Conservation (phyloP, 2,113 vertebrate genomes). For the Megaceryle maxima region DNA sequence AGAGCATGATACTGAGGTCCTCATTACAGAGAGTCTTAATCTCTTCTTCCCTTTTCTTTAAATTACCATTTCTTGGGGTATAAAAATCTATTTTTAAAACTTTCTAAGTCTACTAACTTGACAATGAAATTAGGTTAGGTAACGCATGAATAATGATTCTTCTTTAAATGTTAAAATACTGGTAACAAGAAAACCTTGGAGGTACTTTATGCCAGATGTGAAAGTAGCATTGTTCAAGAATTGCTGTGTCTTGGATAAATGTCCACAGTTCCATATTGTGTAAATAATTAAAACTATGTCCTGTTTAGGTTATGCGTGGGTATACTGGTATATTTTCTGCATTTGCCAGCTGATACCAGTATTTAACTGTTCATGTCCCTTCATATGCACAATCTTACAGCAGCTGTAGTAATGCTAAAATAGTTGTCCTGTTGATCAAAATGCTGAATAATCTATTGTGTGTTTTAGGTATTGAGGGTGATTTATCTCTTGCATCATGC, state of each 20-base stretch:
- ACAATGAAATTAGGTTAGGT: neutral
- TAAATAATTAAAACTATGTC: neutral
- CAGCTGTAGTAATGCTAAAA: neutral
- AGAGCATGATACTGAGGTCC: neutral
- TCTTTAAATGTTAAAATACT: neutral
- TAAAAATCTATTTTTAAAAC: neutral
- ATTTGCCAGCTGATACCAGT: neutral
- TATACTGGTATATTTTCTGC: neutral
- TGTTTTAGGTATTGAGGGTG: slow-evolving; percentile 69
- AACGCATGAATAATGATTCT: neutral
- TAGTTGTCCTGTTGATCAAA: neutral
- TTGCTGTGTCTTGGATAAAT: neutral
- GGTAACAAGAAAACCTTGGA: neutral
- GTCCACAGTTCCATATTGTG: neutral
- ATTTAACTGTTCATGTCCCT: neutral
- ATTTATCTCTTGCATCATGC: slow-evolving; percentile 82
- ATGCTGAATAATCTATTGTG: neutral
- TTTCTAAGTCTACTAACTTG: neutral
- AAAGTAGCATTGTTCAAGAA: neutral
- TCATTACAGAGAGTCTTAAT: neutral
- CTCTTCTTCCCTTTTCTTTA: neutral
- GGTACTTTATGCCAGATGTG: neutral
- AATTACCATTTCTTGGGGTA: neutral
- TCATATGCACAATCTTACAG: neutral
- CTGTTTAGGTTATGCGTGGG: neutral